Evolutionary conservation across 2,888 invertebrate species (phyloP), one percentile per base, ranked within the genome.

Genomic region (Thecocarcelia acutangulata): DNA sequence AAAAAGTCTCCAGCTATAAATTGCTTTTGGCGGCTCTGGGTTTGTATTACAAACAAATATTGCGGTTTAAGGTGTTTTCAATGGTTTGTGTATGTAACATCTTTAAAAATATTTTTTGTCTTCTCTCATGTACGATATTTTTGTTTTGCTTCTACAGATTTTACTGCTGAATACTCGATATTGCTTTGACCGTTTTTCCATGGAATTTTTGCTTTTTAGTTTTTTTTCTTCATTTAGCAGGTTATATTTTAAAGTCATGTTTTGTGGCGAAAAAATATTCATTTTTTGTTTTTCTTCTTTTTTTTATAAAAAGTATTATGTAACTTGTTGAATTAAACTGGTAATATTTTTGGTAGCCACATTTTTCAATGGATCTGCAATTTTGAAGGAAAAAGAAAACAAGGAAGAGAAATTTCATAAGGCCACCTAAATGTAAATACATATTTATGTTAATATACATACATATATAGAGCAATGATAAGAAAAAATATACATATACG

Each of bases 1-100:
- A 54, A 15, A 42, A 70, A 59, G 17, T 56, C 56, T 24, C n/a
- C 42, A 59, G 42, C 33, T 52, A 77, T 81, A 81, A 81, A 77
- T 69, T 69, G 68, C 80, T 73, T 50, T 64, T 69, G 81, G 77
- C 69, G 77, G 58, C 77, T 73, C 64, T 69, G 77, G 77, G 77
- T 81, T 68, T 77, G 70, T 77, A 69, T 74, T 73, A 73, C 63
- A 69, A 73, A 63, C 56, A 77, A 74, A 50, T 64, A 69, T 77
- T 77, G 63, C 56, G 61, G 68, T 73, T 77, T 77, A 81, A 81
- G 77, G 77, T 81, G 81, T 69, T 46, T 72, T 52, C 46, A 46
- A 42, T 50, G 56, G 21, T 46, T 72, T 52, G 50, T 66, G 58
- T 56, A 42, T 58, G n/a, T n/a, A n/a, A n/a, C 40, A 50, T 44